Evolutionary conservation across 2,888 invertebrate species (phyloP).

Genomic region (Aelia acuminata): DNA sequence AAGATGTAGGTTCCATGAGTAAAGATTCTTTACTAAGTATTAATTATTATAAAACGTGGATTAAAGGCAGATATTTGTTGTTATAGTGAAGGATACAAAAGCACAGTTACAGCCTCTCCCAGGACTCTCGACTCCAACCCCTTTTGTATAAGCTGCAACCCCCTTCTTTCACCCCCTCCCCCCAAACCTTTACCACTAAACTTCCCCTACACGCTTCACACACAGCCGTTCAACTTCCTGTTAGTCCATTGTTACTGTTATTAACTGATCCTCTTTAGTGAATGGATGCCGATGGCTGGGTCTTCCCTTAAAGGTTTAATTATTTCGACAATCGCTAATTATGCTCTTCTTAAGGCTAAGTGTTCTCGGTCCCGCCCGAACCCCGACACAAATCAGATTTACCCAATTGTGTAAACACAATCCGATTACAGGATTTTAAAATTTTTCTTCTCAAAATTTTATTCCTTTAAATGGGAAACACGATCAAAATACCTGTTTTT

Average conservation of each 20-base stretch:
- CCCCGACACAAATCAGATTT: background rate
- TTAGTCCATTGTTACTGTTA: background rate
- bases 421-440: too few species aligned
- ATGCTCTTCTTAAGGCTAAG: background rate
- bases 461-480: too few species aligned
- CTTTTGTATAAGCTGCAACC: too few species aligned
- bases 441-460: too few species aligned
- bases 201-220: background rate
- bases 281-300: background rate
- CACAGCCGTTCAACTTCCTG: constrained; percentile 3
- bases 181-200: background rate
- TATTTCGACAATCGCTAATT: background rate
- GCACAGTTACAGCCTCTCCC: background rate
- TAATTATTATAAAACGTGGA: background rate
- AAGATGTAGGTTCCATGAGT: too few species aligned
- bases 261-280: background rate
- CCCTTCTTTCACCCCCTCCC: background rate
- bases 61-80: background rate
- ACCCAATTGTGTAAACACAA: too few species aligned
- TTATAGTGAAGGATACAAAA: background rate
- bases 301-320: background rate
- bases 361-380: background rate
- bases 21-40: too few species aligned
- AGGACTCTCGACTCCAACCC: background rate
- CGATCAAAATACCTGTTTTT: too few species aligned